Percentiles rank a stretch among this genome's conserved stretches.
Conservation (phyloP, 2,113 vertebrate species). For the Otis tarda region DNA sequence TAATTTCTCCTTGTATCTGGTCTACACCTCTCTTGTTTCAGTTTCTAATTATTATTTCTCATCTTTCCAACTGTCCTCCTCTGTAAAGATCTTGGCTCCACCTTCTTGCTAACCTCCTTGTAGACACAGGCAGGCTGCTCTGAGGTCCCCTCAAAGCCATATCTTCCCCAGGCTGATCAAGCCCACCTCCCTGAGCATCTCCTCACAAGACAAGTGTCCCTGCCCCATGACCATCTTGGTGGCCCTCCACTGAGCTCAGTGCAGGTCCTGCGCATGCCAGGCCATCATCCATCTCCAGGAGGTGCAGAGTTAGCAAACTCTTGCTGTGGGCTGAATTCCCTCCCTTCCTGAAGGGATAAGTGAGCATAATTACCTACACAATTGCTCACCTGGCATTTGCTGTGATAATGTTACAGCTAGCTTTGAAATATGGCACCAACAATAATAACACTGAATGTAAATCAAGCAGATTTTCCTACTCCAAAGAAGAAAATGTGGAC, state of each 20-base stretch:
- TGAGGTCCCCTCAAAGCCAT: background rate
- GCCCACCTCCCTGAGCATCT: background rate
- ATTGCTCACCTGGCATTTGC: background rate
- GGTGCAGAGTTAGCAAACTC: background rate
- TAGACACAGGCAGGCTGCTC: background rate
- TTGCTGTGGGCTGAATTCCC: background rate
- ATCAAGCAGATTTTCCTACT: background rate
- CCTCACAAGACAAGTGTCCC: background rate
- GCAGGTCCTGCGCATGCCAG: background rate
- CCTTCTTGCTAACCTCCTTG: background rate
- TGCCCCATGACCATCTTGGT: background rate
- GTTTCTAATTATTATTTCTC: background rate
- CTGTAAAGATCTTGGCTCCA: background rate
- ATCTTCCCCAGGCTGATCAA: background rate
- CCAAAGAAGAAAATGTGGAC: background rate
- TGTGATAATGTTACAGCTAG: background rate
- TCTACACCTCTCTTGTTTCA: background rate
- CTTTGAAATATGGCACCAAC: background rate
- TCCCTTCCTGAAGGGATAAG: background rate
- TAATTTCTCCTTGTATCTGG: background rate
- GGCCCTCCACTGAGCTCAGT: background rate
- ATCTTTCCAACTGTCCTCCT: background rate
- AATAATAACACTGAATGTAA: background rate
- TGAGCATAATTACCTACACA: background rate
- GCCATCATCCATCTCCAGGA: background rate